These are phyloP conservation scores for Antitype chi DNA, from an alignment of 2,888 invertebrate species.

Conservation along the genomic window DNA sequence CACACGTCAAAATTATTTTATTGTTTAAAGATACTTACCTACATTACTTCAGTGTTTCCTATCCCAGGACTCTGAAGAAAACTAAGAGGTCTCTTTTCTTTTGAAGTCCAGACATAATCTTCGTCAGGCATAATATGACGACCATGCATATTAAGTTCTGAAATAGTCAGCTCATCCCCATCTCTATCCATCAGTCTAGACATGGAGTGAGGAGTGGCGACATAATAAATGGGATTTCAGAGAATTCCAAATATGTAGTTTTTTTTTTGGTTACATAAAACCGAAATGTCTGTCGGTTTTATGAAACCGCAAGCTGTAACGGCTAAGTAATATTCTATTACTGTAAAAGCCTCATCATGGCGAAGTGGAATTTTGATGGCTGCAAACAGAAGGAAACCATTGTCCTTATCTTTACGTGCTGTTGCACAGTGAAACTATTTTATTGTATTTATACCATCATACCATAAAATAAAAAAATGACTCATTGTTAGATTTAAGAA, in stretches of 20 bases:
- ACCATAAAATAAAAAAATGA: constrained; percentile 22
- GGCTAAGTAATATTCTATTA: neutral
- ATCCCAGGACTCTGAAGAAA: neutral
- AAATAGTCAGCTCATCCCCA: neutral
- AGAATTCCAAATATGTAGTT: neutral
- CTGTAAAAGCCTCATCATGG: neutral
- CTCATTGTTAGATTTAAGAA: constrained; percentile 18
- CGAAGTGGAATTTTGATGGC: neutral
- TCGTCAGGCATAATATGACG: neutral
- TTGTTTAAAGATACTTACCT: neutral
- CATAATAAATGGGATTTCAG: neutral
- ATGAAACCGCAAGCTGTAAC: neutral
- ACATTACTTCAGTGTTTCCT: neutral
- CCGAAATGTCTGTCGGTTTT: neutral
- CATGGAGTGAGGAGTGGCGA: neutral
- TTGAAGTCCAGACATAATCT: neutral
- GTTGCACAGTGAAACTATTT: constrained; percentile 8
- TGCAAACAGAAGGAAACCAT: neutral
- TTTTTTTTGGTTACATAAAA: neutral
- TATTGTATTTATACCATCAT: neutral
- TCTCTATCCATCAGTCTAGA: neutral
- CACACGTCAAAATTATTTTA: neutral
- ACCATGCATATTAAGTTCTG: neutral
- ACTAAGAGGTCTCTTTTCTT: neutral
- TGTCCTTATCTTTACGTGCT: constrained; percentile 13